phyloP scores from a whole-genome alignment of 1,140 invertebrate species.

The Adelges cooleyi region DNA sequence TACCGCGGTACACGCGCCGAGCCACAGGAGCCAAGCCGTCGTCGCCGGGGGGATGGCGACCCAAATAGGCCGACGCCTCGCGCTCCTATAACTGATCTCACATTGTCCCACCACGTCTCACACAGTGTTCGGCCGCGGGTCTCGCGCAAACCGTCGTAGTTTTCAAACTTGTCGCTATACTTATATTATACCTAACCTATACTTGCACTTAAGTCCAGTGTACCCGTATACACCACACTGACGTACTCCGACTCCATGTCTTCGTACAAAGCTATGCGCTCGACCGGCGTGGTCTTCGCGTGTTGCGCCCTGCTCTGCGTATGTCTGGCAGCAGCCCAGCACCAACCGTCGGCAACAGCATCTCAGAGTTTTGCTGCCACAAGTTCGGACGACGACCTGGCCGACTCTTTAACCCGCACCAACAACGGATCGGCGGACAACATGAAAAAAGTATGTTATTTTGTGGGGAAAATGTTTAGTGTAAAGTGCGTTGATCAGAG shows the following conservation, averaged over 20 bases:
- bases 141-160: neutral
- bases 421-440: neutral
- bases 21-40: neutral
- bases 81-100: constrained; percentile 17
- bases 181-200: no score
- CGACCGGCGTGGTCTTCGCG: neutral
- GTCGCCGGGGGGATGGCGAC: constrained; percentile 9
- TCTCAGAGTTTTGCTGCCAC: neutral
- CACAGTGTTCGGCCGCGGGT: neutral
- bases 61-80: neutral
- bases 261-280: no score
- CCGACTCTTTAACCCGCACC: neutral
- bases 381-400: neutral
- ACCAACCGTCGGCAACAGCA: neutral
- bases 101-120: neutral
- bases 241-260: neutral
- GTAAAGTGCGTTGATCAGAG: no score
- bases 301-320: no score
- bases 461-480: no score
- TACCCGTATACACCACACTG: neutral
- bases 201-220: neutral
- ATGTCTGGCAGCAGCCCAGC: neutral
- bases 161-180: no score
- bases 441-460: constrained; percentile 9
- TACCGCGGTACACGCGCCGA: neutral